Base-by-base conservation (phyloP, 2,797 vertebrate genomes). In the Zenarchopterus dispar region DNA sequence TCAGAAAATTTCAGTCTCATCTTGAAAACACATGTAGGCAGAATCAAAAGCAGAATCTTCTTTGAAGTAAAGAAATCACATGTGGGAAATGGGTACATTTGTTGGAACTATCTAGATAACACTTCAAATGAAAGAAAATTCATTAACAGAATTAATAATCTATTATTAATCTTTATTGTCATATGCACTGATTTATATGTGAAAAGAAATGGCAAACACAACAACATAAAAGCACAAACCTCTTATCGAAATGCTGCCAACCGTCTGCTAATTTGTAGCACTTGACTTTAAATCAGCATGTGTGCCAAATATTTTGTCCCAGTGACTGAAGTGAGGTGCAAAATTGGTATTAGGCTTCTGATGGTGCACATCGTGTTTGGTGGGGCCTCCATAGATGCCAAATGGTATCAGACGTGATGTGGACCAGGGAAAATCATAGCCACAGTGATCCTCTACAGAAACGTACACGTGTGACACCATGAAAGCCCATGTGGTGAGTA, bases 401-500 rank as follows among this genome's bases (percentile, higher is more conserved):
- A 92, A 89, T 0, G 88, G 91, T 49, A 92, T 76, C 46, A 92
- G 56, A n/a, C 67, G 89, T 5, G 89, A 91, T 42, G 74, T 84
- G 45, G 88, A 90, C 91, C 92, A 91, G 22, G 92, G 91, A 51
- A 93, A 93, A 67, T 92, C 86, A 62, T 93, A 93, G 39, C 92
- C 91, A 21, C 90, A 91, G 73, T 92, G 91, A 77, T 91, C 85
- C 49, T 92, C 90, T 26, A 92, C 71, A 0, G 90, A 92, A 48
- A 92, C 82, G 0, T 91, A 92, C 39, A 93, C 89, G 9, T 91
- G 88, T 21, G 86, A 5, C 42, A 92, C 86, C 90, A 93, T 92
- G 55, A 92, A 93, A 10, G 54, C 60, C 88, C 89, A 93, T 1
- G 84, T 89, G 33, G 90, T 93, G 63, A 93, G 88, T n/a, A 91